Base-by-base conservation (phyloP, 2,113 vertebrate species). In the Stigmatopora nigra region DNA sequence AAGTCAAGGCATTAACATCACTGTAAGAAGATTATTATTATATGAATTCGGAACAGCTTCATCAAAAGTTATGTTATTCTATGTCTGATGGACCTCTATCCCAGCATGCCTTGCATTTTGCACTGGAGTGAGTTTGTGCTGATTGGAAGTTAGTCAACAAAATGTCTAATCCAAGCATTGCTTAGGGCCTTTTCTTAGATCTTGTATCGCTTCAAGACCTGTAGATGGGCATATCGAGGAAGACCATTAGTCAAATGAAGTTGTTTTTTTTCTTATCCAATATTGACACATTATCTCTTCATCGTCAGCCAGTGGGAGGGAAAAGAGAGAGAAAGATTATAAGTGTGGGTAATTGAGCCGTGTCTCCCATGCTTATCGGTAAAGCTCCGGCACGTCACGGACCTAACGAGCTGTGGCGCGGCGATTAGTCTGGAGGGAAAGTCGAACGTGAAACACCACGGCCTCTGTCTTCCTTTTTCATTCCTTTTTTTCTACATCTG, bases 401-500 rank as follows among this genome's bases (percentile, higher is more conserved):
- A 86, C 76, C 86, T 89, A 88, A 89, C 87, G 86, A 88, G 88
- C 84, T 88, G 86, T 87, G 84, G 80, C 84, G 83, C 76, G 80
- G 80, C 88, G 84, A 90, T 90, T 88, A 89, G 84, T 88, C 83
- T 87, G 79, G 86, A 83, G 85, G 84, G 86, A 87, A 84, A 84
- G 84, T 81, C 77, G 82, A 86, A 87, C 78, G 85, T 84, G 85
- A 82, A 86, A 87, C 84, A 78, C 78, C 81, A 82, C 71, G 84
- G 84, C 75, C 83, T 81, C 73, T 31, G 77, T 84, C 77, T 77
- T 82, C 74, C 74, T 73, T 77, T 84, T 71, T 73, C 70, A 59
- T 64, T 71, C 70, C 47, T 63, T 64, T 68, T 41, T 79, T 78
- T 78, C 71, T 75, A 78, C 84, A 88, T 86, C 86, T 78, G 82